Conservation (phyloP, 2,113 vertebrate genomes). For the Miniopterus natalensis region DNA sequence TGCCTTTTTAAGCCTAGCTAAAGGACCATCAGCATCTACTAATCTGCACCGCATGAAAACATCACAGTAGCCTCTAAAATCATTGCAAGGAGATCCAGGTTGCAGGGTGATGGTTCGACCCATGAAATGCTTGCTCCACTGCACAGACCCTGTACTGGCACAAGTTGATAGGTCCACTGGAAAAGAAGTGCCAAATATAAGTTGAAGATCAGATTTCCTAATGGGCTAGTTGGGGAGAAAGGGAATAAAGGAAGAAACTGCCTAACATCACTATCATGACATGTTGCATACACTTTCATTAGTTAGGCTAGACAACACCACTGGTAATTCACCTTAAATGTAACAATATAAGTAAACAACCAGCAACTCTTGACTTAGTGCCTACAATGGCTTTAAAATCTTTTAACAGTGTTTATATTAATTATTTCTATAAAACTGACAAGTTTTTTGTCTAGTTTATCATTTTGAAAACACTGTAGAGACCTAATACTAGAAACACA, state of each 20-base stretch:
- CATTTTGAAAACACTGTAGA: slow-evolving; percentile 22
- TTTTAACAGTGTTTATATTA: neutral
- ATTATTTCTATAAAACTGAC: neutral
- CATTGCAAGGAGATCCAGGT: slow-evolving; percentile 98
- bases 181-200: slow-evolving; percentile 63
- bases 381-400: slow-evolving; percentile 3
- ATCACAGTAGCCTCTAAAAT: slow-evolving; percentile 98
- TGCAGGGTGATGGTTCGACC: slow-evolving; percentile 93
- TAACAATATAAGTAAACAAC: slow-evolving; percentile 39
- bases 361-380: neutral
- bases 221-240: neutral
- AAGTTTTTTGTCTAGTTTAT: neutral
- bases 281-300: neutral
- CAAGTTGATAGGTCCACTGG: slow-evolving; percentile 91
- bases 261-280: neutral
- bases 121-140: slow-evolving; percentile 89
- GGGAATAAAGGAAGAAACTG: neutral
- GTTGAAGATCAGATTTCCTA: neutral
- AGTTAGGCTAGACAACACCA: neutral
- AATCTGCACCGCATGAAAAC: slow-evolving; percentile 97
- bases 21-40: slow-evolving; percentile 97
- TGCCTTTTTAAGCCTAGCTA: slow-evolving; percentile 97
- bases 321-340: slow-evolving; percentile 13
- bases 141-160: slow-evolving; percentile 94
- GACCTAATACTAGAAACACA: neutral